Evolutionary conservation across 1,140 invertebrate genomes (phyloP), one percentile per base, ranked within the genome.

Genomic region (Drosophila setifemur): DNA sequence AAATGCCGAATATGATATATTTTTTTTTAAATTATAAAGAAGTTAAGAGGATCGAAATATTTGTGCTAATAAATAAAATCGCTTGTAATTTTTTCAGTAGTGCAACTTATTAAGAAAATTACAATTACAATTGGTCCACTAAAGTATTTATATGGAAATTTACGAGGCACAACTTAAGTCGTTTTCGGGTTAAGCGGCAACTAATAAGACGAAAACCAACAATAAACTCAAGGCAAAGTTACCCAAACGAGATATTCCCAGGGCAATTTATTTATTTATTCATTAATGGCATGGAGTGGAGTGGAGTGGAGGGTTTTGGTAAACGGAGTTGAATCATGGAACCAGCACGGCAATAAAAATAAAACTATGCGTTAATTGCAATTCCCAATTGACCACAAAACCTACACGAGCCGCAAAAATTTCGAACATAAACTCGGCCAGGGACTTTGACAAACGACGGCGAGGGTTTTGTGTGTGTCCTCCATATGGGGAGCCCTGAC

Each of bases 311-410:
- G 33, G 12, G 2, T 16, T 3, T 4, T 57, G 29, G 40, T 7
- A 23, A 21, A 25, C 11, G 12, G 33, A 54, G 37, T 19, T 7
- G 19, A 61, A 25, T 57, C 52, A 18, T 42, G 37, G 14, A 12
- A 14, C 57, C 42, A 48, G 37, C 43, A 58, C 39, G 43, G 71
- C 43, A 83, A 85, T 67, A 83, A 85, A 78, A 79, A 71, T 66
- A 70, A 72, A 85, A 64, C 79, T 74, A 79, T 64, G 79, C 74
- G 70, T 74, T 86, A 86, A 85, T 85, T 86, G 81, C 74, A 60
- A 75, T 75, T 86, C 75, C 66, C 79, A 79, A 85, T 75, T 75
- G 81, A 79, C 74, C 79, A 75, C 71, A 79, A 61, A 58, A 49
- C 39, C 54, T 44, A 43, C 61, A 57, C 29, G 40, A 25, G 55